phyloP scores from a whole-genome alignment of 1,140 invertebrate species.

The Rhyzopertha dominica region DNA sequence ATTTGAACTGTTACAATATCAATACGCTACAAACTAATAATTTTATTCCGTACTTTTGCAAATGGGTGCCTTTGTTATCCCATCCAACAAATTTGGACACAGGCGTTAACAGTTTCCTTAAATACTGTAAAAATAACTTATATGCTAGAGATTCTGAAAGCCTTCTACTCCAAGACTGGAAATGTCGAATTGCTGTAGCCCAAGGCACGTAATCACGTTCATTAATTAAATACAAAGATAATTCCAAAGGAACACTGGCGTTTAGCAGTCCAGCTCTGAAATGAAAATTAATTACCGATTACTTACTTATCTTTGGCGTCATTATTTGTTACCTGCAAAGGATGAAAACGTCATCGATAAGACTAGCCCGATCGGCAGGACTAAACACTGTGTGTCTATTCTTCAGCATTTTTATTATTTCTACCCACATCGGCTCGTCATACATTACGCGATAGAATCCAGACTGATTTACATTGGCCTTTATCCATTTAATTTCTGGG shows the following conservation, averaged over 20 bases:
- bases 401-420: constrained; percentile 63
- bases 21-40: not conserved
- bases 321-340: constrained; percentile 55
- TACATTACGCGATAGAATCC: constrained; percentile 87
- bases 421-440: constrained; percentile 69
- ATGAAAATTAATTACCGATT: constrained; percentile 22
- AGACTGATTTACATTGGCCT: constrained; percentile 79
- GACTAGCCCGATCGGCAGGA: constrained; percentile 66
- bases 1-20: constrained; percentile 1
- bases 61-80: constrained; percentile 61
- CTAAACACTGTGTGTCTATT: constrained; percentile 64
- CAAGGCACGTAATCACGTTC: constrained; percentile 72
- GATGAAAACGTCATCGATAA: constrained; percentile 74
- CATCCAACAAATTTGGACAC: constrained; percentile 60
- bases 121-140: constrained; percentile 58
- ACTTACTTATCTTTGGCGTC: too few species aligned
- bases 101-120: constrained; percentile 56
- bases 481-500: constrained; percentile 67
- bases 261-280: constrained; percentile 67
- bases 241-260: constrained; percentile 59
- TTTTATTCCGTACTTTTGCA: constrained; percentile 53
- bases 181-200: constrained; percentile 64
- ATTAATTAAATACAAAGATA: constrained; percentile 64
- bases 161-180: constrained; percentile 62
- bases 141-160: constrained; percentile 62